Conservation (phyloP, 37 sponge, comb jelly and placozoan genomes). For the Beroe forskalii region DNA sequence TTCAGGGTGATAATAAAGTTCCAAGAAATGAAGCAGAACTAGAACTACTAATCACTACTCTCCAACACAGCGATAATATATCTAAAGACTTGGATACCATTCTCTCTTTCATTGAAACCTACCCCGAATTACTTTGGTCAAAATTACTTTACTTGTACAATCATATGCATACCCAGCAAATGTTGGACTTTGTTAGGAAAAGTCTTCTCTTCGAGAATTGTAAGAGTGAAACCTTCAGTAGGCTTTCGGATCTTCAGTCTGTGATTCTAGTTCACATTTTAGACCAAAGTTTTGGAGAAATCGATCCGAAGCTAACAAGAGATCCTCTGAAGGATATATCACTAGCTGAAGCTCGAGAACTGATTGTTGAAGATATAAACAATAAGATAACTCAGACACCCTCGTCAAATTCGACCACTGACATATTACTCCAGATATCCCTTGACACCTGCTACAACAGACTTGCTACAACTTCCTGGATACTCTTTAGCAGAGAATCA, state of each 20-base stretch:
- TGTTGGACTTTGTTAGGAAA: not conserved
- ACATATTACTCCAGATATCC: not conserved
- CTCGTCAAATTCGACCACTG: not conserved
- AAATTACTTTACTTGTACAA: not conserved
- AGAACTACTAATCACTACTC: not conserved
- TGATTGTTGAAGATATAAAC: not conserved
- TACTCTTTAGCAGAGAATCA: not conserved
- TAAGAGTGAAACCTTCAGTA: not conserved
- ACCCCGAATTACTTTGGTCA: not conserved
- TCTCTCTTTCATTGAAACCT: not conserved
- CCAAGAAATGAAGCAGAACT: not conserved
- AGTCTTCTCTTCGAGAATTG: not conserved
- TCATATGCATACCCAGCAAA: not conserved
- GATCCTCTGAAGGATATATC: constrained; percentile 14
- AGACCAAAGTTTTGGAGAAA: not conserved
- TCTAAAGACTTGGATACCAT: not conserved
- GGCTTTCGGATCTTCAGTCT: constrained; percentile 3
- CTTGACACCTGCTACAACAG: not conserved
- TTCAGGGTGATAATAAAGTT: not conserved
- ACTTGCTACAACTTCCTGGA: not conserved
- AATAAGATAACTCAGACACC: not conserved
- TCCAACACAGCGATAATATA: constrained; percentile 5
- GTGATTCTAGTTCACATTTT: not conserved
- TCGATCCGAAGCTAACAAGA: not conserved
- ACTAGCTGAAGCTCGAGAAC: not conserved